Percentiles rank a stretch among this genome's conserved stretches.
These are phyloP conservation scores for Mastomys coucha DNA, from an alignment of 2,113 vertebrate species.

Conservation along the genomic window DNA sequence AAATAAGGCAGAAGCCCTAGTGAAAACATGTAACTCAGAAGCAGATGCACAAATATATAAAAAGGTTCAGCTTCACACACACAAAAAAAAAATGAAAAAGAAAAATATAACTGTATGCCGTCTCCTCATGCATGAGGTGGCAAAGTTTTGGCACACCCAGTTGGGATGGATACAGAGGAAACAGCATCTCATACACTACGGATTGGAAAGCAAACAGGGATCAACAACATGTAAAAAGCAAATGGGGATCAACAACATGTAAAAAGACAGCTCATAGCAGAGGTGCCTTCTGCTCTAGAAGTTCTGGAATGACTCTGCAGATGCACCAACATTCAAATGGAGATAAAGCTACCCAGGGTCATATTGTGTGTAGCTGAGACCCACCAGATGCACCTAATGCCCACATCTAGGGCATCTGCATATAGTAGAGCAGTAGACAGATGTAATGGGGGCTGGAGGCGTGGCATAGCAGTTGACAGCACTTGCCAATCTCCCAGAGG, in stretches of 20 bases:
- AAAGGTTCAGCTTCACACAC: neutral
- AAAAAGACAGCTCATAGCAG: neutral
- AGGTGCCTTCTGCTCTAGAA: neutral
- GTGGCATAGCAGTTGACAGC: neutral
- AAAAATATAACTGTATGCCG: neutral
- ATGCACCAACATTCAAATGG: neutral
- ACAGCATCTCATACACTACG: no score
- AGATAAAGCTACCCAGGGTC: no score
- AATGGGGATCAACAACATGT: neutral
- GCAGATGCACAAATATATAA: neutral
- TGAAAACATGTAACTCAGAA: neutral
- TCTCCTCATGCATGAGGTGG: neutral
- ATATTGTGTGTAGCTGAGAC: no score
- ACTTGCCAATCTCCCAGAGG: neutral
- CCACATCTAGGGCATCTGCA: rapidly evolving
- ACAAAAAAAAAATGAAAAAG: neutral
- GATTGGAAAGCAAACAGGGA: neutral
- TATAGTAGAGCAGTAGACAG: rapidly evolving
- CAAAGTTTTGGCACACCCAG: neutral
- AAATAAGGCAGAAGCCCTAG: neutral
- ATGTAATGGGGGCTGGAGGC: no score
- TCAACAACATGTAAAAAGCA: neutral
- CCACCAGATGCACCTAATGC: neutral
- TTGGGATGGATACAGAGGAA: neutral
- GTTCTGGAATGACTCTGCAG: neutral